Conservation (phyloP, 2,113 vertebrate species). For the Podilymbus podiceps region DNA sequence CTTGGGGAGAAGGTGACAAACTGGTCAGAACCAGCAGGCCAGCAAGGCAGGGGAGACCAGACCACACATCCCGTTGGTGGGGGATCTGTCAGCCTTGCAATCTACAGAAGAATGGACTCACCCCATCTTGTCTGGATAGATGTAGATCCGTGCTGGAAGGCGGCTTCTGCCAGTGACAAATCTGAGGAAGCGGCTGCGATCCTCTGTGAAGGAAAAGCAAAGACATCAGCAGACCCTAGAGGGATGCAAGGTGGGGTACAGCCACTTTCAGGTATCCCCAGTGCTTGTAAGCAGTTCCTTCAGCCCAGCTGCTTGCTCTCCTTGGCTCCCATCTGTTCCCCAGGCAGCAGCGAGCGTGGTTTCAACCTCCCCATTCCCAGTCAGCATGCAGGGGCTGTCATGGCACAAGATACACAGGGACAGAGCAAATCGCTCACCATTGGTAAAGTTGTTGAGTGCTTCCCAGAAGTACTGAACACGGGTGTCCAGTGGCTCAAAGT, state of each 20-base stretch:
- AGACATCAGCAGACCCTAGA: background rate
- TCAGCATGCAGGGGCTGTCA: background rate
- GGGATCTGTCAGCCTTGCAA: background rate
- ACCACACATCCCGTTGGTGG: background rate
- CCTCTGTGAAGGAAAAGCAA: constrained; percentile 80
- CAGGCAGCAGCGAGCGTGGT: background rate
- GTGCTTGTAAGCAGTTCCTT: background rate
- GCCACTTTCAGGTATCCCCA: background rate
- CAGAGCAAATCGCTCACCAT: constrained; percentile 77
- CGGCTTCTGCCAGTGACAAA: constrained; percentile 97
- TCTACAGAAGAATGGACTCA: constrained; percentile 50
- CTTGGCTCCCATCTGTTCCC: background rate
- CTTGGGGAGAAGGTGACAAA: constrained; percentile 66
- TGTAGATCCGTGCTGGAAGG: constrained; percentile 93
- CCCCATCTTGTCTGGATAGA: constrained; percentile 95
- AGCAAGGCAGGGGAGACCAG: background rate
- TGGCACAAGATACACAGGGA: background rate
- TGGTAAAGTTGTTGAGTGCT: constrained; percentile 95
- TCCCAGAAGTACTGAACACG: constrained; percentile 96
- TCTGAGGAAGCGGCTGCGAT: constrained; percentile 95
- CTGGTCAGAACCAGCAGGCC: background rate
- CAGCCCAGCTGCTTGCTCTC: background rate
- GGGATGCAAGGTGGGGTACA: background rate
- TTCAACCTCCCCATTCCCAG: background rate
- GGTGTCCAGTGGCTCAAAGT: constrained; percentile 87